Evolutionary conservation across 2,113 vertebrate species (phyloP).

Genomic region (Thalassoma bifasciatum): DNA sequence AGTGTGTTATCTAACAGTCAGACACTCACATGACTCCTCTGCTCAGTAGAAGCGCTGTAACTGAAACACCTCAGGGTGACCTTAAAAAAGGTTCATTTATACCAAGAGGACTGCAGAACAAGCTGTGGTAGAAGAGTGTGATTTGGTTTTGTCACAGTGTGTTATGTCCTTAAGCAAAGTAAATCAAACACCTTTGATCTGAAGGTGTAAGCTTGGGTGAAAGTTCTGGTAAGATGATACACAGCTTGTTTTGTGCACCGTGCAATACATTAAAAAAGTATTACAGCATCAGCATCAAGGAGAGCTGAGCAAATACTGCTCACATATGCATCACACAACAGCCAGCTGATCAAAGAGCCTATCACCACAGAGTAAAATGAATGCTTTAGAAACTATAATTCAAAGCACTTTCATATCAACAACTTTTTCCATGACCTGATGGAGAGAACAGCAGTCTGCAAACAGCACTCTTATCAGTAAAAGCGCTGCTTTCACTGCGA

Average conservation of each 20-base stretch:
- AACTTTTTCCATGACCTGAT: not conserved
- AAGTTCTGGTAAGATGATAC: not conserved
- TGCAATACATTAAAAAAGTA: not conserved
- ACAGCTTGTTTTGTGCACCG: conserved; percentile 8
- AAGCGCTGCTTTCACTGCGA: not conserved
- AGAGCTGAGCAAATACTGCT: conserved; percentile 10
- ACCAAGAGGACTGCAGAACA: not conserved
- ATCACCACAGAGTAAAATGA: not conserved
- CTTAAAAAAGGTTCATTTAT: conserved; percentile 14
- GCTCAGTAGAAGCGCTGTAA: conserved; percentile 22
- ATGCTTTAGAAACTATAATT: conserved; percentile 17
- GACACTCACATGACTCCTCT: conserved; percentile 42
- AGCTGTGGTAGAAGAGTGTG: not conserved
- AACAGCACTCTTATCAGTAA: conserved; percentile 2
- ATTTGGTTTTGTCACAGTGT: not conserved
- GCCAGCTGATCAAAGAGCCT: conserved; percentile 23
- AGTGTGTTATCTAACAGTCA: conserved; percentile 17
- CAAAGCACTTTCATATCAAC: conserved; percentile 29
- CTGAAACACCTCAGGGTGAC: conserved; percentile 34
- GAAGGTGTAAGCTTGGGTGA: not conserved
- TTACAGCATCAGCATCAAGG: not conserved
- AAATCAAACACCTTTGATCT: not conserved
- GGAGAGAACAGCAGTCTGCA: not conserved
- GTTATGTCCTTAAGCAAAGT: not conserved
- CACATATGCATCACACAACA: conserved; percentile 28